Percentiles rank a stretch among this genome's conserved stretches.
phyloP scores from a whole-genome alignment of 2,888 invertebrate genomes.

The Electrophaes corylata region DNA sequence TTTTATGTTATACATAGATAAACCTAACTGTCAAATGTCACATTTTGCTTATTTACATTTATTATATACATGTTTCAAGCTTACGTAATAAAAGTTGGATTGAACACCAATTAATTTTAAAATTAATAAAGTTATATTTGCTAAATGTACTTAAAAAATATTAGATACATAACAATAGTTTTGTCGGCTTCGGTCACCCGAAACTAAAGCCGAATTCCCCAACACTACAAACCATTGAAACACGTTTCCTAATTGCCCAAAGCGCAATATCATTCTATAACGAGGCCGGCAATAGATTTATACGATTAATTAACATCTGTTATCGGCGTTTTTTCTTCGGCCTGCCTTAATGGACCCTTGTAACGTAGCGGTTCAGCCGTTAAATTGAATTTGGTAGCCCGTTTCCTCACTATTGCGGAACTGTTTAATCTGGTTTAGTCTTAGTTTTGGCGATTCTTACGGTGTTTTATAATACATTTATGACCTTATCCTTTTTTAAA shows the following conservation, averaged over 20 bases:
- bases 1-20: too few relatives aligned
- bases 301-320: slow-evolving; percentile 79
- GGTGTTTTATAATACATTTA: background rate
- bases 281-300: slow-evolving; percentile 59
- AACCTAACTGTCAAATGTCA: too few relatives aligned
- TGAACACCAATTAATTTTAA: too few relatives aligned
- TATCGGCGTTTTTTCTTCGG: slow-evolving; percentile 72
- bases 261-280: slow-evolving; percentile 42
- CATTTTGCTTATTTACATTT: too few relatives aligned
- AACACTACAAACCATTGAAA: slow-evolving; percentile 26
- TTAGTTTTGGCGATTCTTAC: slow-evolving; percentile 23
- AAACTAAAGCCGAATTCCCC: background rate
- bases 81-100: too few relatives aligned
- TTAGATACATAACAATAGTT: too few relatives aligned
- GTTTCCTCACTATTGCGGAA: slow-evolving; percentile 43
- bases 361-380: slow-evolving; percentile 60
- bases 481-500: too few relatives aligned
- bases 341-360: slow-evolving; percentile 68
- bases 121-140: too few relatives aligned
- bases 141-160: too few relatives aligned
- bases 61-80: too few relatives aligned
- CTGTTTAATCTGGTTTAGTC: slow-evolving; percentile 38
- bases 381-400: slow-evolving; percentile 70
- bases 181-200: slow-evolving; percentile 6
- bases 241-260: slow-evolving; percentile 42